Evolutionary conservation across 2,113 vertebrate genomes (phyloP).

Genomic region (Eclectus roratus): DNA sequence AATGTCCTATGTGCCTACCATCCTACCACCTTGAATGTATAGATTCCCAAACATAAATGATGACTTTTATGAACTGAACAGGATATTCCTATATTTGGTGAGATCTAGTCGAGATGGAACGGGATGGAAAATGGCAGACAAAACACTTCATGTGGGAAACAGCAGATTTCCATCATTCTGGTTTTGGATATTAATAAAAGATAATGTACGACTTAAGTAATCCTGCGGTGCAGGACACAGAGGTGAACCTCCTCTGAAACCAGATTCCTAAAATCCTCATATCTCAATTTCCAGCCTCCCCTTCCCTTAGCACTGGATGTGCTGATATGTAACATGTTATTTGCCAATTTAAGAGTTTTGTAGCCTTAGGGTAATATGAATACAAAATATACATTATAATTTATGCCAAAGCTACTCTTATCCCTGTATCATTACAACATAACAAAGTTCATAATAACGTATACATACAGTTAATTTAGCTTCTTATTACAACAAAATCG

Average conservation of each 20-base stretch:
- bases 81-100: background rate
- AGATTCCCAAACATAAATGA: background rate
- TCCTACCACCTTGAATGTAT: background rate
- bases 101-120: background rate
- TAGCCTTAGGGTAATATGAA: background rate
- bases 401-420: background rate
- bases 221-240: background rate
- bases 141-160: background rate
- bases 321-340: background rate
- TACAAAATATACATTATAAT: background rate
- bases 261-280: background rate
- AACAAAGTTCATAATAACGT: background rate
- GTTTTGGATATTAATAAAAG: background rate
- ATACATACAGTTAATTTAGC: background rate
- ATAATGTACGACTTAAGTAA: background rate
- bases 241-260: background rate
- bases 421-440: background rate
- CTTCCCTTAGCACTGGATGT: background rate
- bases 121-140: background rate
- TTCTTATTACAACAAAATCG: background rate
- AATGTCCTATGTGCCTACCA: background rate
- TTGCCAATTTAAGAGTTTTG: background rate
- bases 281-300: background rate
- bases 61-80: background rate
- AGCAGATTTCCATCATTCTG: background rate